Evolutionary conservation across 37 sponge, comb jelly and placozoan species (phyloP), one percentile per base, ranked within the genome.

Genomic region (Aphrocallistes beatrix): DNA sequence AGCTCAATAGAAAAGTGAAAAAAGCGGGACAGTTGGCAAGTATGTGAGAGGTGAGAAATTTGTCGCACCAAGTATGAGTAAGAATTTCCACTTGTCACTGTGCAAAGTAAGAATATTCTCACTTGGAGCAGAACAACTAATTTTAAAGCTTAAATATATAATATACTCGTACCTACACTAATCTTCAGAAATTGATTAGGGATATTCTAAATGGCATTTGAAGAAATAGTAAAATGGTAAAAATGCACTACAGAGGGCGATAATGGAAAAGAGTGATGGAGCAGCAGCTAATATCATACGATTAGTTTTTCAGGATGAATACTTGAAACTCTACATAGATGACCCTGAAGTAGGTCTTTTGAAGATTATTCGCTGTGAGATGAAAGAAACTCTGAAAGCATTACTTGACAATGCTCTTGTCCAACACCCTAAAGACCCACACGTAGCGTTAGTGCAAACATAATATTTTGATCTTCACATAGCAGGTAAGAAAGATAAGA

Each of bases 171-270:
- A n/a, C n/a, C n/a, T n/a, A n/a, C n/a, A n/a, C n/a, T n/a, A n/a
- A n/a, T n/a, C n/a, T n/a, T n/a, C n/a, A n/a, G n/a, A n/a, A n/a
- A n/a, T n/a, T n/a, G n/a, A n/a, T n/a, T n/a, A n/a, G n/a, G n/a
- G n/a, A n/a, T n/a, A n/a, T n/a, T n/a, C n/a, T n/a, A n/a, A n/a
- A n/a, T n/a, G n/a, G n/a, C n/a, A n/a, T n/a, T n/a, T n/a, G n/a
- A n/a, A n/a, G n/a, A n/a, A n/a, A n/a, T n/a, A n/a, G n/a, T n/a
- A n/a, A n/a, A n/a, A n/a, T n/a, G n/a, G n/a, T n/a, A n/a, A n/a
- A n/a, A 60, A 60, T 30, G 75, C 75, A 60, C 75, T 60, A 3
- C 28, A 60, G n/a, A 60, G 75, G 75, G 75, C 75, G 21, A 60
- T 60, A 3, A 21, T 6, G 8, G n/a, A 60, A 19, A 60, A 60